Evolutionary conservation across 2,888 invertebrate species (phyloP), one percentile per base, ranked within the genome.

Genomic region (Drosophila quinaria): DNA sequence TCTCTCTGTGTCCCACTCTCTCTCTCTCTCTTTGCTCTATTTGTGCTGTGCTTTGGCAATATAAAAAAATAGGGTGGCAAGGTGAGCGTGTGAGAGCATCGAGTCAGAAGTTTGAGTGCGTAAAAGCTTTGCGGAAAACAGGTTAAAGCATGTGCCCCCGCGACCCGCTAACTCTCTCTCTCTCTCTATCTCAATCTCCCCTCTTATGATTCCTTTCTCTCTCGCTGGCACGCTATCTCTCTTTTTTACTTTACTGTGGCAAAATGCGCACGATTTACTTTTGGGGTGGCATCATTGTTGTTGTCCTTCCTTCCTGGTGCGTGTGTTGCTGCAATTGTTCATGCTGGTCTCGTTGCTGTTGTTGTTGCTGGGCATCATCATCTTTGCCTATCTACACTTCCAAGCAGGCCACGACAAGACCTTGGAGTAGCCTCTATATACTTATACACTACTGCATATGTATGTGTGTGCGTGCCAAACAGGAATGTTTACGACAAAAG

Each of bases 61-160:
- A 29, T 25, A 41, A 35, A 39, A 42, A 58, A 79, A 86, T 37
- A 83, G 83, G 83, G 83, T 84, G 85, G 84, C 80, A 78, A 72
- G 68, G 63, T 70, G 60, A 74, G 70, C 22, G 74, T 60, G 47
- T 60, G 70, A 49, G 62, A 39, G 55, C 55, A 31, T 67, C 61
- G 54, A 47, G 37, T 55, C 50, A 59, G 62, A 61, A 61, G 61
- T 47, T 62, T 59, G 80, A 76, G 84, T 88, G 86, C 87, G 88
- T 87, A 87, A 87, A 87, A 87, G 86, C 88, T 87, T 70, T 41
- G 70, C 78, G 83, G 74, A 86, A 87, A 87, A 87, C 86, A 87
- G 89, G 86, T 87, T 87, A 87, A 88, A 86, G 84, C 88, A 81
- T 86, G 70, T 67, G 72, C 75, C 66, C 78, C 75, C 78, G 64